These are phyloP conservation scores for Bubo blakistoni DNA, from an alignment of 2,113 vertebrate genomes.

Conservation along the genomic window DNA sequence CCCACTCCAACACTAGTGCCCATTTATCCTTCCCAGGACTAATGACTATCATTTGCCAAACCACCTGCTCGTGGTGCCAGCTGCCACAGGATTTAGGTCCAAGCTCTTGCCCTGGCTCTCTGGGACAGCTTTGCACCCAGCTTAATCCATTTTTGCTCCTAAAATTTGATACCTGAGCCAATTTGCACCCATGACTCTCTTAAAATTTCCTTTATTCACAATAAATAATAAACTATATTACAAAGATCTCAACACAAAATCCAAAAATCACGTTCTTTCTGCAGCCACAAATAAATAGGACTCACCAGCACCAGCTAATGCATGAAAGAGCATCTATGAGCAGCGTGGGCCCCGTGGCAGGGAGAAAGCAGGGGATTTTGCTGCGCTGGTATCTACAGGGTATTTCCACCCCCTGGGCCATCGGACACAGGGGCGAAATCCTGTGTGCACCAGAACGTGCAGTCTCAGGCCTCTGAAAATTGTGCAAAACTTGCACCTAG, in stretches of 20 bases:
- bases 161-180: not conserved
- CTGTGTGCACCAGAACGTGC: rapidly evolving
- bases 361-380: not conserved
- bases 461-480: not conserved
- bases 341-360: not conserved
- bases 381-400: not conserved
- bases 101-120: not conserved
- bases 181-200: too few species aligned
- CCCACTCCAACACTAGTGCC: rapidly evolving
- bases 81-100: not conserved
- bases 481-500: rapidly evolving
- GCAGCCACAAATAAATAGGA: not conserved
- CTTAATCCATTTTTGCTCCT: not conserved
- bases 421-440: not conserved
- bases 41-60: not conserved
- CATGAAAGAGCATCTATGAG: not conserved
- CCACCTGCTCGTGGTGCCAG: not conserved
- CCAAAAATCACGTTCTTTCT: not conserved
- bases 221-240: constrained; percentile 64
- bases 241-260: constrained; percentile 11
- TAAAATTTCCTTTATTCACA: constrained; percentile 41
- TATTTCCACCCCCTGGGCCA: not conserved
- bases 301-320: not conserved
- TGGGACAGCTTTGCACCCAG: not conserved
- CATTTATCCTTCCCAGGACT: not conserved